Evolutionary conservation across 2,113 vertebrate species (phyloP).

Genomic region (Mormyrus lacerda): DNA sequence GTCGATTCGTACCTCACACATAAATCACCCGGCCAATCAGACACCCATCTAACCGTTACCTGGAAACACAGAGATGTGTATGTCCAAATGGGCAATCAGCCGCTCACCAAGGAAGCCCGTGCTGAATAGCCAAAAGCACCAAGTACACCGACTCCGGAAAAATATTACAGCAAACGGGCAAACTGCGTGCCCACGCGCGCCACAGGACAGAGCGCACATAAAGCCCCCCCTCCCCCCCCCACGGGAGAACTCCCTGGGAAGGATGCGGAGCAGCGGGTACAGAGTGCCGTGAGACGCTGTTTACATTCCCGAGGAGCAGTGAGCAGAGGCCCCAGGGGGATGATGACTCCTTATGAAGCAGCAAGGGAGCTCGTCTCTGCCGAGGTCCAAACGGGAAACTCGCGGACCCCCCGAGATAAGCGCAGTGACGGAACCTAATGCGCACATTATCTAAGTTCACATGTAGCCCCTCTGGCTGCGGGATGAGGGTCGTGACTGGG

Average conservation of each 20-base stretch:
- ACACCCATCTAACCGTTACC: not conserved
- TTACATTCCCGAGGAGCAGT: not conserved
- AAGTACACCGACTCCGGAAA: not conserved
- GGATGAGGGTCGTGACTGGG: not conserved
- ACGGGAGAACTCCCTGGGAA: not conserved
- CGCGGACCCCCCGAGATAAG: not conserved
- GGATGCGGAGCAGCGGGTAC: not conserved
- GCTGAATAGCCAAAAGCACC: not conserved
- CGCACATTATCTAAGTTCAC: not conserved
- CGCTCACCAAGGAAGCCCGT: not conserved
- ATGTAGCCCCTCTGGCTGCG: not conserved
- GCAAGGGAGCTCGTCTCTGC: not conserved
- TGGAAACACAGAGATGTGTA: not conserved
- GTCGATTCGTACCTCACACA: not conserved
- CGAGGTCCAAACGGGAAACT: not conserved
- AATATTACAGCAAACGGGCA: not conserved
- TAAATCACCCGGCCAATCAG: not conserved
- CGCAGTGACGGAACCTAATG: not conserved
- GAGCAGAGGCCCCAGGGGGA: not conserved
- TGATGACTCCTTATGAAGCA: not conserved
- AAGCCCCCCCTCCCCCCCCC: not conserved
- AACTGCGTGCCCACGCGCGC: not conserved
- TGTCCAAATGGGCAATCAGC: not conserved
- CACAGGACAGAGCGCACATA: not conserved
- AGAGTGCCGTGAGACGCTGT: not conserved